Conservation (phyloP, 2,113 vertebrate genomes). For the Etia nguti region DNA sequence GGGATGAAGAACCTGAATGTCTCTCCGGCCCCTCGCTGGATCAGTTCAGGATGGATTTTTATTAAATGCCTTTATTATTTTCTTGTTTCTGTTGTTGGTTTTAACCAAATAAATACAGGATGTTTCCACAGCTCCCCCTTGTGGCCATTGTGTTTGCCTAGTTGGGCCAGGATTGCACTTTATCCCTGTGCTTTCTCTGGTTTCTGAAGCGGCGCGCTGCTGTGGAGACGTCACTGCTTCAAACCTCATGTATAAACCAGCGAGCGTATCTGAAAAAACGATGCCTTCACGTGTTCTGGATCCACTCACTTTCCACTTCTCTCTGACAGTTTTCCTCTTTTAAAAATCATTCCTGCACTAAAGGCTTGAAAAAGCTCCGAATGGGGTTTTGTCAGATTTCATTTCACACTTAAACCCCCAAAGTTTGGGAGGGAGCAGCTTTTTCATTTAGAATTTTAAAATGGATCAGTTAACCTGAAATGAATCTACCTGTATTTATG, state of each 20-base stretch:
- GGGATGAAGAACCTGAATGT: background rate
- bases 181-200: background rate
- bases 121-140: background rate
- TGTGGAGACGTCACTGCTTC: background rate
- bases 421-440: background rate
- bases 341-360: background rate
- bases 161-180: background rate
- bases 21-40: background rate
- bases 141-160: background rate
- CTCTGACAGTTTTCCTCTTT: background rate
- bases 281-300: background rate
- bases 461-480: background rate
- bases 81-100: background rate
- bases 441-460: background rate
- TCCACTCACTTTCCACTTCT: background rate
- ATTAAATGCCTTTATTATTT: background rate
- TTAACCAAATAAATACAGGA: background rate
- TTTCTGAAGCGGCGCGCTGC: rapidly evolving
- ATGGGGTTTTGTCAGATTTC: background rate
- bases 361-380: background rate
- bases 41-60: background rate
- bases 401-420: background rate
- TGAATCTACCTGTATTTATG: background rate
- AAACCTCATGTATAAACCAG: rapidly evolving
- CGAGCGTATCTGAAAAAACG: background rate